These are phyloP conservation scores for Myotis myotis DNA, from an alignment of 2,797 vertebrate genomes.

Conservation along the genomic window DNA sequence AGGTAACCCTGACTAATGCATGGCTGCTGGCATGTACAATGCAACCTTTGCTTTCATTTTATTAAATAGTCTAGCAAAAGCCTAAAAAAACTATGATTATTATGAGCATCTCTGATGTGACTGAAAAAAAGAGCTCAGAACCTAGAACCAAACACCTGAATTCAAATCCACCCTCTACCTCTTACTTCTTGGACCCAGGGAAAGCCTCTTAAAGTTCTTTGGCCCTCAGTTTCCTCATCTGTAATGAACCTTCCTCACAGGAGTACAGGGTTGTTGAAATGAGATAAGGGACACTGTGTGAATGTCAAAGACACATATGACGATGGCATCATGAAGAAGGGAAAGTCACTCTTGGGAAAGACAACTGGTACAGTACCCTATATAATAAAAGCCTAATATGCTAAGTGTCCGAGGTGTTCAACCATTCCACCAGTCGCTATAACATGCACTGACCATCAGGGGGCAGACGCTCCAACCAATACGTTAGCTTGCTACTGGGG, in stretches of 20 bases:
- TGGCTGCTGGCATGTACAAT: not conserved
- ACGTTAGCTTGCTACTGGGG: too few species aligned
- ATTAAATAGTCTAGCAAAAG: constrained; percentile 17
- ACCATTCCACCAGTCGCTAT: too few species aligned
- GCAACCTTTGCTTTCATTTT: not conserved
- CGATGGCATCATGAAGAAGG: not conserved
- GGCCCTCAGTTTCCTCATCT: not conserved
- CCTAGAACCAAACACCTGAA: not conserved
- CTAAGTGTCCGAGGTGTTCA: not conserved
- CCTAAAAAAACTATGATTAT: not conserved
- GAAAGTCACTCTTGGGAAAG: not conserved
- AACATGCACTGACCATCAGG: too few species aligned
- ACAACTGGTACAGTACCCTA: not conserved
- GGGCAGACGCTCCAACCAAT: too few species aligned
- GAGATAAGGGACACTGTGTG: not conserved
- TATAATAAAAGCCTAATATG: too few species aligned
- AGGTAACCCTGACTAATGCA: not conserved
- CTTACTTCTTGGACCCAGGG: not conserved
- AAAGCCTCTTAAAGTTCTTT: not conserved
- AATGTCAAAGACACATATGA: not conserved
- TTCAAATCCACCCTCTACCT: not conserved
- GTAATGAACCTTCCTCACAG: not conserved
- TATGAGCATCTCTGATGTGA: not conserved
- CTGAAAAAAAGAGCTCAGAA: not conserved
- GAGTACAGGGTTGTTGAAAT: not conserved